These are phyloP conservation scores for Drosophila limbata DNA, from an alignment of 2,888 invertebrate genomes.

Conservation along the genomic window DNA sequence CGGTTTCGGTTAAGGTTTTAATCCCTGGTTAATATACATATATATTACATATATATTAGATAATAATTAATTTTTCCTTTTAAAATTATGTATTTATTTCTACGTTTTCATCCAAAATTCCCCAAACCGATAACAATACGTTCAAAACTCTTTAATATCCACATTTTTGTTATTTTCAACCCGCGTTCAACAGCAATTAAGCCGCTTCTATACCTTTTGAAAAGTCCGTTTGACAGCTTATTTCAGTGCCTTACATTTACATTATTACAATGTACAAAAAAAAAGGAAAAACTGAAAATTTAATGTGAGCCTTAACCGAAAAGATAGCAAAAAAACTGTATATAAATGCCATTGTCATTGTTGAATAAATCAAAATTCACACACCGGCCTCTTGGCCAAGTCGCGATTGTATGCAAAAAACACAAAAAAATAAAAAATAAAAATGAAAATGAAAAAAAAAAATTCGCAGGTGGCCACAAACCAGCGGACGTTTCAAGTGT, in stretches of 20 bases:
- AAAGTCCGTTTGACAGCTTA: constrained; percentile 30
- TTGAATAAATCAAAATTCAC: constrained; percentile 72
- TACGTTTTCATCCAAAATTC: neutral
- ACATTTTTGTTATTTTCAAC: neutral
- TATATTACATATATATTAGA: too few relatives aligned
- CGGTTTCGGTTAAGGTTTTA: too few relatives aligned
- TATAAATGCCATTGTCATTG: constrained; percentile 61
- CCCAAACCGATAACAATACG: neutral
- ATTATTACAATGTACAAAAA: constrained; percentile 7
- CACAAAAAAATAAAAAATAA: constrained; percentile 24
- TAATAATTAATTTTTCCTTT: neutral
- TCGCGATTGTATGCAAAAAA: constrained; percentile 76
- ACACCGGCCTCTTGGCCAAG: constrained; percentile 41
- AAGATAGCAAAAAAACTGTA: constrained; percentile 44
- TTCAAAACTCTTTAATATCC: neutral
- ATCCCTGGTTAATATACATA: too few relatives aligned
- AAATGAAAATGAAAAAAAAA: constrained; percentile 40
- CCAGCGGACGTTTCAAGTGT: constrained; percentile 69
- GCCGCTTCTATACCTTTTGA: constrained; percentile 13
- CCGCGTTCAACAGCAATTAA: constrained; percentile 28
- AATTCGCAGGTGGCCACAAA: constrained; percentile 76
- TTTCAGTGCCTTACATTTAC: constrained; percentile 21
- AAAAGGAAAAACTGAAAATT: constrained; percentile 30
- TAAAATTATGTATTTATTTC: neutral
- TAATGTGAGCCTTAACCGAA: constrained; percentile 37